Conservation (phyloP, 2,888 invertebrate species). For the Drosophila paracracens region DNA sequence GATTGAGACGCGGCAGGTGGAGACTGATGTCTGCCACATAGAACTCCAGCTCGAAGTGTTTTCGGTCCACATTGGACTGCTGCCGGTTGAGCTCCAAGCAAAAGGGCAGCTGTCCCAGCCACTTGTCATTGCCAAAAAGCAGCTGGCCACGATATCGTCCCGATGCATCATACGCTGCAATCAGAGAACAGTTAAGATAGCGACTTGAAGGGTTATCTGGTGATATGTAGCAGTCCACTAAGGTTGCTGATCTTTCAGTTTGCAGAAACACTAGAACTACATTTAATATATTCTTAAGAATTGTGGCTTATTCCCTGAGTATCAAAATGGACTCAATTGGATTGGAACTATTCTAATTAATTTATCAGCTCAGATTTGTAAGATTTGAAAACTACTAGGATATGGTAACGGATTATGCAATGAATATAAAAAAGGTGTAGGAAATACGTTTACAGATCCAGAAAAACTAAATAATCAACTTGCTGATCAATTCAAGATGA, state of each 20-base stretch:
- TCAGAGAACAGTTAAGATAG: background rate
- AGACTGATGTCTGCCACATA: constrained; percentile 80
- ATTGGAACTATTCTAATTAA: background rate
- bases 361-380: background rate
- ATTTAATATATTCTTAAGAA: background rate
- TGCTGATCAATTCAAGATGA: background rate
- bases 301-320: background rate
- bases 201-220: background rate
- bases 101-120: constrained; percentile 90
- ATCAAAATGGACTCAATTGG: too few species aligned
- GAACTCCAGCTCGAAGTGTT: constrained; percentile 83
- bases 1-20: constrained; percentile 68
- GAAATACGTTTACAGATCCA: background rate
- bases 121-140: constrained; percentile 92
- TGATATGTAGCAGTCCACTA: background rate
- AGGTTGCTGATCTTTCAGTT: background rate
- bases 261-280: background rate
- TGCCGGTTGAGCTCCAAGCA: constrained; percentile 87
- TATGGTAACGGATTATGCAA: background rate
- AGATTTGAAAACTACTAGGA: background rate
- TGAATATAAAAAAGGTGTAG: background rate
- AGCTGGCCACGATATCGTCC: constrained; percentile 92
- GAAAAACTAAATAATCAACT: background rate
- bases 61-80: constrained; percentile 67
- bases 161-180: constrained; percentile 91